Evolutionary conservation across 1,140 invertebrate species (phyloP).

Genomic region (Papilio xuthus): DNA sequence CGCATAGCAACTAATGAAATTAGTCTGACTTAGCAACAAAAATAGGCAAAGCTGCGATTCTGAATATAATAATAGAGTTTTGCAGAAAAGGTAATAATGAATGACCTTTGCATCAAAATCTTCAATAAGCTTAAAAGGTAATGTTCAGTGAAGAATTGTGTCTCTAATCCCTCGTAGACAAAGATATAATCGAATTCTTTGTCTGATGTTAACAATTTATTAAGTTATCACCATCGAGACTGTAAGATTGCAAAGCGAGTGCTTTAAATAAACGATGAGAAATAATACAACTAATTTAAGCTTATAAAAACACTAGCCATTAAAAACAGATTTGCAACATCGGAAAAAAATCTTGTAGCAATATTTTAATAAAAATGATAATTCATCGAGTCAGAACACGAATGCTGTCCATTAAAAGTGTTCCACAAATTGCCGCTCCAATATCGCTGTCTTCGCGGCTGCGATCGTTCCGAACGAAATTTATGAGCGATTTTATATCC

Average conservation of each 20-base stretch:
- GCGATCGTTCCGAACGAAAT: constrained; percentile 56
- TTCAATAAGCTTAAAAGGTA: no score
- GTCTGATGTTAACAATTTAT: no score
- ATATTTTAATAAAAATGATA: constrained; percentile 9
- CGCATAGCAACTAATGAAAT: not conserved
- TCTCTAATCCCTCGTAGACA: no score
- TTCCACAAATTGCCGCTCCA: constrained; percentile 47
- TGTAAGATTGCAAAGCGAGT: not conserved
- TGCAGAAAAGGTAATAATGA: not conserved
- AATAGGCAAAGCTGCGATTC: not conserved
- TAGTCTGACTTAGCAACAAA: not conserved
- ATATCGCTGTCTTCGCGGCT: constrained; percentile 47
- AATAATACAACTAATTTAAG: not conserved
- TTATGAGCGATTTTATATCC: constrained; percentile 63
- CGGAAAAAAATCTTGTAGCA: not conserved
- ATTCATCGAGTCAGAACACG: constrained; percentile 9
- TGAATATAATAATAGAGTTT: not conserved
- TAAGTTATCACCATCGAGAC: no score
- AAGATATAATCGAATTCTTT: no score
- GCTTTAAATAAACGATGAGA: not conserved
- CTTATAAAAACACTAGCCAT: not conserved
- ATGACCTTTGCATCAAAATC: no score
- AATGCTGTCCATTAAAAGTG: constrained; percentile 36
- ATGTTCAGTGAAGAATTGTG: no score
- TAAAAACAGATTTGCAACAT: constrained; percentile 3